Conservation (phyloP, 1,140 invertebrate genomes). For the Drosophila nigrodunni region DNA sequence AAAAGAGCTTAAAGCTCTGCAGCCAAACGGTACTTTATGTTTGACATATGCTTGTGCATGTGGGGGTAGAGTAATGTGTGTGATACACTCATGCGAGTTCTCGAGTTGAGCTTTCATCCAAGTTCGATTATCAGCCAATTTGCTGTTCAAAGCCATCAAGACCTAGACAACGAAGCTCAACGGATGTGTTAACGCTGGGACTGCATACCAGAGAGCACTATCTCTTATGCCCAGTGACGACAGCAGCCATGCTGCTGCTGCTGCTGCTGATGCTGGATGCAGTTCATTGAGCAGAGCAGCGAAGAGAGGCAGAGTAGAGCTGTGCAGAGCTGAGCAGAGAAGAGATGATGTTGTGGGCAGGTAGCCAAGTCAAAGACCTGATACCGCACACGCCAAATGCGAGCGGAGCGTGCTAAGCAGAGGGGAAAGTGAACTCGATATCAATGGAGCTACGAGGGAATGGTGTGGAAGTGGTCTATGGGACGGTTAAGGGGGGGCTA, state of each 20-base stretch:
- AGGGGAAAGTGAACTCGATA: slow-evolving; percentile 56
- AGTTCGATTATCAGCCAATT: slow-evolving; percentile 17
- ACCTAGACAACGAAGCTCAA: slow-evolving; percentile 15
- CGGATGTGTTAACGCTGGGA: slow-evolving; percentile 15
- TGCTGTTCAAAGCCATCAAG: background rate
- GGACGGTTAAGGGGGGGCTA: background rate
- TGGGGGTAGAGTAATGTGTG: no score
- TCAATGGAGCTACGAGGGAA: slow-evolving; percentile 56
- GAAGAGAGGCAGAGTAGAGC: background rate
- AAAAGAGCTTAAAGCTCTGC: slow-evolving; percentile 39
- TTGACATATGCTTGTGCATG: background rate
- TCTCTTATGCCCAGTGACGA: slow-evolving; percentile 23
- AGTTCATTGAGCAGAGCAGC: slow-evolving; percentile 54
- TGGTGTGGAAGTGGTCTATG: background rate
- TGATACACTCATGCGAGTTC: background rate
- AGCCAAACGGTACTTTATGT: slow-evolving; percentile 1
- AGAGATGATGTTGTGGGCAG: slow-evolving; percentile 40
- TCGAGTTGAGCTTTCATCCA: slow-evolving; percentile 8
- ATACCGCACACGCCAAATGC: slow-evolving; percentile 69
- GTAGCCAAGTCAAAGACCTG: slow-evolving; percentile 63
- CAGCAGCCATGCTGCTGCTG: background rate
- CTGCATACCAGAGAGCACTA: slow-evolving; percentile 17
- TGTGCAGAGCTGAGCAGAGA: background rate
- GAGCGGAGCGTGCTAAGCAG: slow-evolving; percentile 66
- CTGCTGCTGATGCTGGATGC: slow-evolving; percentile 17